Conservation (phyloP, 2,888 invertebrate species). For the Clitarchus hookeri region DNA sequence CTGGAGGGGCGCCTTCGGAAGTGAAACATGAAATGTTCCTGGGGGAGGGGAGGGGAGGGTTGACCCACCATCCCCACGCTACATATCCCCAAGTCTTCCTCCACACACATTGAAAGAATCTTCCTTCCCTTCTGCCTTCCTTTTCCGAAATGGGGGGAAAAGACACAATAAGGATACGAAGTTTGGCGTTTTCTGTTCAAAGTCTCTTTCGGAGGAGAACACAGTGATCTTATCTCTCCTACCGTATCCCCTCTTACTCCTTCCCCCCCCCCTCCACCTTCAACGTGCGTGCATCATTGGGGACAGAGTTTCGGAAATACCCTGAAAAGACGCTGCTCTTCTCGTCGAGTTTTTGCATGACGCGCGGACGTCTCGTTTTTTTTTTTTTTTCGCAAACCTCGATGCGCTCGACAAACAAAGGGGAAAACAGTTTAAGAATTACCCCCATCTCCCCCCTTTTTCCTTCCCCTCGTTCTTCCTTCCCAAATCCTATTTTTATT, state of each 20-base stretch:
- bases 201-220: neutral
- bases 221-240: neutral
- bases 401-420: constrained; percentile 3
- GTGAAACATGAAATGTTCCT: neutral
- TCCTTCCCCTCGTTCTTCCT: neutral
- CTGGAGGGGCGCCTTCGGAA: neutral
- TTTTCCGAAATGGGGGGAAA: neutral
- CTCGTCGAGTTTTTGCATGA: neutral
- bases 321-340: neutral
- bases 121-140: neutral
- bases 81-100: neutral
- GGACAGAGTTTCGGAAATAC: neutral
- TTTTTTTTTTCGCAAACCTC: too few relatives aligned
- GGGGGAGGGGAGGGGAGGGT: neutral
- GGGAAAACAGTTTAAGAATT: neutral
- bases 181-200: neutral
- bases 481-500: neutral
- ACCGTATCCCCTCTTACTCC: neutral
- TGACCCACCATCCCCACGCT: neutral
- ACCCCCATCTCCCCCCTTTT: neutral
- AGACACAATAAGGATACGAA: neutral
- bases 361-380: neutral
- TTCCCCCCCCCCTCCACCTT: neutral
- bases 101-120: too few relatives aligned
- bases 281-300: neutral